A percentile compares a stretch with the other conserved stretches of the same genome.
These are phyloP conservation scores for Phoxinus dragarum DNA, from an alignment of 2,797 vertebrate species.

Conservation along the genomic window DNA sequence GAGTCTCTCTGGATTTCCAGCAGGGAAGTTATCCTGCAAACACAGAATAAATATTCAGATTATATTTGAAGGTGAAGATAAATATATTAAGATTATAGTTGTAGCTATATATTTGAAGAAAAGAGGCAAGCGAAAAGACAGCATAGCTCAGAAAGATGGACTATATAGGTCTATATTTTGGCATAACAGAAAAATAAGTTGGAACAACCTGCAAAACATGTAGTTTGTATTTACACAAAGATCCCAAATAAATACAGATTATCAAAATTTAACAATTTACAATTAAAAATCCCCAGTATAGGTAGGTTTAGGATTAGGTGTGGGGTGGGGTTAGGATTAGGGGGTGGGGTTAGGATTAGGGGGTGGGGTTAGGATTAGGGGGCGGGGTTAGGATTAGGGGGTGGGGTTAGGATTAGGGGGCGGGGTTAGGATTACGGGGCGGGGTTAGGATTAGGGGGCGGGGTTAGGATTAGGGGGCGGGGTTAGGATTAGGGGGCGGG, in stretches of 20 bases:
- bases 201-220: not conserved
- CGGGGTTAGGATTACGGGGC: no score
- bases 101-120: not conserved
- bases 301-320: not conserved
- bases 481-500: not conserved
- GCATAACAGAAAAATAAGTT: not conserved
- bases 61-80: not conserved
- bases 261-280: not conserved
- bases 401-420: no score
- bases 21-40: constrained; percentile 93
- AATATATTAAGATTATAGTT: not conserved
- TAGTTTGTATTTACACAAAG: not conserved
- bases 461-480: not conserved
- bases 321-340: not conserved
- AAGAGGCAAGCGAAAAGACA: not conserved
- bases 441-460: no score
- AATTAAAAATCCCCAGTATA: not conserved
- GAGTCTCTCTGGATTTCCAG: constrained; percentile 90
- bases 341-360: no score
- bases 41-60: not conserved
- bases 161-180: not conserved
- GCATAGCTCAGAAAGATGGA: not conserved
- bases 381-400: no score
- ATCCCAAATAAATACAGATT: not conserved
- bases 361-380: no score